Percentiles rank a stretch among this genome's conserved stretches.
phyloP scores from a whole-genome alignment of 2,797 vertebrate species.

The Discoglossus pictus region DNA sequence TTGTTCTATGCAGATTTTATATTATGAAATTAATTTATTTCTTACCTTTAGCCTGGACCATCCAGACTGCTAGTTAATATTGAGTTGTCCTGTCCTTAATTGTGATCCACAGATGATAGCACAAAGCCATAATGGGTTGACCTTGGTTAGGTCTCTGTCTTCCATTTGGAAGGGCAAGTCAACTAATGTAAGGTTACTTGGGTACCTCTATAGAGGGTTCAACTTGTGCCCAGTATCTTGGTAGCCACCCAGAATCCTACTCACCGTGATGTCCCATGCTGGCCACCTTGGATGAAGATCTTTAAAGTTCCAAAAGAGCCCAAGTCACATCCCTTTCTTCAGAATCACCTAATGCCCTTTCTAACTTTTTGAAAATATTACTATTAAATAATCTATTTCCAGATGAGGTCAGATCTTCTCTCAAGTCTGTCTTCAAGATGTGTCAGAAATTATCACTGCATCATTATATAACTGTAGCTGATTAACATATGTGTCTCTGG shows the following conservation, averaged over 20 bases:
- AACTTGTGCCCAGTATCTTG: constrained; percentile 3
- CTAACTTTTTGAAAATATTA: constrained; percentile 17
- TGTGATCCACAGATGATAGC: constrained; percentile 38
- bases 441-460: constrained; percentile 40
- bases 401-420: constrained; percentile 11
- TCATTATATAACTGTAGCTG: constrained; percentile 46
- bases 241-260: constrained; percentile 9
- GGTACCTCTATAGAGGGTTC: constrained; percentile 17
- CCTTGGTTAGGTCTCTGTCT: constrained; percentile 30
- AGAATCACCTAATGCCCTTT: neutral
- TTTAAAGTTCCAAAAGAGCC: neutral
- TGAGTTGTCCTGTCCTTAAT: constrained; percentile 19
- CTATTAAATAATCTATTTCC: constrained; percentile 12
- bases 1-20: too few species aligned
- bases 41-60: constrained; percentile 48
- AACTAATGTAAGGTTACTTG: constrained; percentile 14
- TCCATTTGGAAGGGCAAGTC: constrained; percentile 41
- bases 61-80: constrained; percentile 46
- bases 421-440: constrained; percentile 9
- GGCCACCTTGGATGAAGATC: neutral
- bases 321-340: neutral
- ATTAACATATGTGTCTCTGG: constrained; percentile 35
- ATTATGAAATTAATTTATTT: too few species aligned
- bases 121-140: constrained; percentile 28
- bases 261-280: constrained; percentile 8